Base-by-base conservation (phyloP, 2,888 invertebrate genomes). In the Zygaena filipendulae region DNA sequence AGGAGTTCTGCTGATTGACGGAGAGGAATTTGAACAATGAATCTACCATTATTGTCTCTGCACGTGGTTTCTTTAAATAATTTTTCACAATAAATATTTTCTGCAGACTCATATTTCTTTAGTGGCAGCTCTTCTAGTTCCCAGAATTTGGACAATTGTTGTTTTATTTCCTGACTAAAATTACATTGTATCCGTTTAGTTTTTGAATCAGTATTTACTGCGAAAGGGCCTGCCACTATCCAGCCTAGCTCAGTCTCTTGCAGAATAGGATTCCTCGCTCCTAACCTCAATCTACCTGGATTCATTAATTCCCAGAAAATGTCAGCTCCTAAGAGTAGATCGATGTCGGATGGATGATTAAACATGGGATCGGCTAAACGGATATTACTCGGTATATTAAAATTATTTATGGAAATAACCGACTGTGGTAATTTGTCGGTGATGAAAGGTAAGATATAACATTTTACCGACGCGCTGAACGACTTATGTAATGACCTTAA, bases 261-360 rank as follows among this genome's bases (percentile, higher is more conserved):
- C 6, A 40, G 12, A 9, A 24, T 33, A 11, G 38, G 40, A 14
- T 25, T 28, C 12, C 25, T 11, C 11, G 6, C 6, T 5, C 40
- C 36, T 16, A 36, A 24, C 23, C 16, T 30, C 5, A 31, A 11
- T 25, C 26, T 23, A 20, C 11, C 9, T n/a, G 29, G 3, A 11
- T 27, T 20, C 9, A 36, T 21, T 7, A 40, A 9, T 7, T 33
- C 33, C 38, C 36, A 40, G 18, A 40, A 40, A 6, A 38, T 21
- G 13, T 37, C 40, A 6, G 32, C 31, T 2, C 38, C 38, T 10
- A 40, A 19, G 2, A 38, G 22, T 1, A 37, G n/a, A 23, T 39
- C 33, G n/a, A 37, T 29, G 2, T 29, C 26, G 21, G 23, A 20
- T 8, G 39, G 28, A 7, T 21, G 12, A 33, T 25, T 26, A 21